Conservation (phyloP, 2,113 vertebrate species). For the Kobus ellipsiprymnus region DNA sequence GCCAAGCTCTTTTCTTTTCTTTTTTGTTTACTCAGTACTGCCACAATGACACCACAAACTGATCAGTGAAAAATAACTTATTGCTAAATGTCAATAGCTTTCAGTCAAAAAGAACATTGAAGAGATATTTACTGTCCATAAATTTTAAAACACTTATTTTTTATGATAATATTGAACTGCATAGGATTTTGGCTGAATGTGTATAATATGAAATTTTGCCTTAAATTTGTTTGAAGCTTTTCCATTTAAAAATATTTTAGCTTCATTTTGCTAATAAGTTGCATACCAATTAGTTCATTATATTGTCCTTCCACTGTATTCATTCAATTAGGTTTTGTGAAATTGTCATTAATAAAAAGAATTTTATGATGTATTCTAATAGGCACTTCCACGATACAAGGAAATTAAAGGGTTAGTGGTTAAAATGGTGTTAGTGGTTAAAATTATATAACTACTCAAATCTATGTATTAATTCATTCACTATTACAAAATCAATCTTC, state of each 20-base stretch:
- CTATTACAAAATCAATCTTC: not conserved
- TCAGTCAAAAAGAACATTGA: not conserved
- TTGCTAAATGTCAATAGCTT: not conserved
- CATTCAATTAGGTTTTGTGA: constrained; percentile 32
- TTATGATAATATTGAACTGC: not conserved
- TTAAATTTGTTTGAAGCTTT: not conserved
- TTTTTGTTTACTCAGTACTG: not conserved
- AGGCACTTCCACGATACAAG: not conserved
- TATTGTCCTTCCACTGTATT: not conserved
- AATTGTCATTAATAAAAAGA: not conserved
- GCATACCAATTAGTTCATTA: not conserved
- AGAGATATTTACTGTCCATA: not conserved
- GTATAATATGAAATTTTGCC: not conserved
- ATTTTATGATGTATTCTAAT: constrained; percentile 21
- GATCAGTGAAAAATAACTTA: not conserved
- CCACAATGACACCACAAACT: not conserved
- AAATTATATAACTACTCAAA: not conserved
- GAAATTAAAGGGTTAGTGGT: not conserved
- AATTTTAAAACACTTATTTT: not conserved
- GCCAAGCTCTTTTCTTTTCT: not conserved
- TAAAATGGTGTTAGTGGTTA: not conserved
- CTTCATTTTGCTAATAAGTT: constrained; percentile 34
- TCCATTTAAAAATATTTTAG: constrained; percentile 8
- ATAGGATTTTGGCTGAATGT: not conserved
- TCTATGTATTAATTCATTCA: not conserved